Evolutionary conservation across 2,888 invertebrate species (phyloP).

Genomic region (Platypus cylindrus): DNA sequence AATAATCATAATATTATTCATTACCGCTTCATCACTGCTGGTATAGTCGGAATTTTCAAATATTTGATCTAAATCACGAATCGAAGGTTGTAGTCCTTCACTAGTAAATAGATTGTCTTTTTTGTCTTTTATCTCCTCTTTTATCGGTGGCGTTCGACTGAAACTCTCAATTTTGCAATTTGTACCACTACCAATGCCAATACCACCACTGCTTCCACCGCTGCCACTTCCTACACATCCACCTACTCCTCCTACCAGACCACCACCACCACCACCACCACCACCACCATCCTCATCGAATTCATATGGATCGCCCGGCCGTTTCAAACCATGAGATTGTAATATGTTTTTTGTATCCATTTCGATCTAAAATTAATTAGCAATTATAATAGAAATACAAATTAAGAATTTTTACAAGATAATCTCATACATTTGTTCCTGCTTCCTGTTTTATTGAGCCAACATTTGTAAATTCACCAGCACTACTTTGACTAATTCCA

Average conservation of each 20-base stretch:
- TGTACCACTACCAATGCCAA: constrained; percentile 36
- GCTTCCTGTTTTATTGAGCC: constrained; percentile 50
- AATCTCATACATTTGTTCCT: constrained; percentile 27
- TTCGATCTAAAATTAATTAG: constrained; percentile 1
- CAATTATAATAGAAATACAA: constrained; percentile 9
- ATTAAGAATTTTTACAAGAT: too few species aligned
- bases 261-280: constrained; percentile 38
- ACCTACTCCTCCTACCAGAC: constrained; percentile 39
- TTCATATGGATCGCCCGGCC: constrained; percentile 53
- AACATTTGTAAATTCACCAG: constrained; percentile 14
- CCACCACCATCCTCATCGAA: constrained; percentile 53
- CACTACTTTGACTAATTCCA: constrained; percentile 21
- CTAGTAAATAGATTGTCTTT: constrained; percentile 70
- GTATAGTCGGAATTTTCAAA: constrained; percentile 88
- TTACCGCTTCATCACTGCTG: constrained; percentile 78
- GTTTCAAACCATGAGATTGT: constrained; percentile 29
- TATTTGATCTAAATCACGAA: constrained; percentile 85
- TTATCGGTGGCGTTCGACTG: constrained; percentile 27
- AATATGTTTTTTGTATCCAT: constrained; percentile 7
- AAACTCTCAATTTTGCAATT: constrained; percentile 12
- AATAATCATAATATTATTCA: too few species aligned
- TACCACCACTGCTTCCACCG: too few species aligned
- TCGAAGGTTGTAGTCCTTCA: constrained; percentile 78
- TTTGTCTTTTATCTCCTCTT: constrained; percentile 35
- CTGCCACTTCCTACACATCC: too few species aligned